These are phyloP conservation scores for Oryzias javanicus DNA, from an alignment of 2,113 vertebrate genomes.

Conservation along the genomic window DNA sequence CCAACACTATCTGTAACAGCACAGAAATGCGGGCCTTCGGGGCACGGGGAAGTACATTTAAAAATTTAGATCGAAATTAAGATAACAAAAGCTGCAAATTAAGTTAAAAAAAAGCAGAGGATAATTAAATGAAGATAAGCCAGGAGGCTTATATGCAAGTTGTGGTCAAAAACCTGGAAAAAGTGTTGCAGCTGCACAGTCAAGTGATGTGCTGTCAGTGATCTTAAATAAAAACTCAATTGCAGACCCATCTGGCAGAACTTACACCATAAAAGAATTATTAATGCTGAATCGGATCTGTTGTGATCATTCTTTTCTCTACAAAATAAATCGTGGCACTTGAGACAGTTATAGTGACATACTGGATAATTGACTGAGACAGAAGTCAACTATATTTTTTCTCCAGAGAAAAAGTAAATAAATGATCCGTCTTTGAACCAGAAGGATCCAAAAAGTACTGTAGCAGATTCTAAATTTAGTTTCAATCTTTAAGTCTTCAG, in stretches of 20 bases:
- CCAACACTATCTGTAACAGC: background rate
- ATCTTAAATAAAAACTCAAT: conserved; percentile 4
- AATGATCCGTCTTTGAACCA: conserved; percentile 34
- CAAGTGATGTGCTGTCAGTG: no score
- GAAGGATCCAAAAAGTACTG: conserved; percentile 30
- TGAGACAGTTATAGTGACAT: conserved; percentile 28
- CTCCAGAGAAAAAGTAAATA: conserved; percentile 32
- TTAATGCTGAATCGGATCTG: conserved; percentile 5
- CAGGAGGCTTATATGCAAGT: no score
- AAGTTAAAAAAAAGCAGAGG: no score
- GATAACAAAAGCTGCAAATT: no score
- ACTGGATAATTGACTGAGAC: conserved; percentile 49
- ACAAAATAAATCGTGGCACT: background rate
- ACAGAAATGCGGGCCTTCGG: background rate
- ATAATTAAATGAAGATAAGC: no score
- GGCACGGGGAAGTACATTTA: background rate
- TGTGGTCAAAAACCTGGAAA: background rate
- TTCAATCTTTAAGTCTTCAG: conserved; percentile 33
- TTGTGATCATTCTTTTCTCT: conserved; percentile 1
- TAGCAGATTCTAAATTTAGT: conserved; percentile 53
- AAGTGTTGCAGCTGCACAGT: background rate
- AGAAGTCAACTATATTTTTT: conserved; percentile 45
- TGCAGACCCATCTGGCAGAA: conserved; percentile 1
- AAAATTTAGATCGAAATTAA: background rate
- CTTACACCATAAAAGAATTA: conserved; percentile 5